Evolutionary conservation across 2,113 vertebrate species (phyloP), one percentile per base, ranked within the genome.

Genomic region (Cololabis saira): DNA sequence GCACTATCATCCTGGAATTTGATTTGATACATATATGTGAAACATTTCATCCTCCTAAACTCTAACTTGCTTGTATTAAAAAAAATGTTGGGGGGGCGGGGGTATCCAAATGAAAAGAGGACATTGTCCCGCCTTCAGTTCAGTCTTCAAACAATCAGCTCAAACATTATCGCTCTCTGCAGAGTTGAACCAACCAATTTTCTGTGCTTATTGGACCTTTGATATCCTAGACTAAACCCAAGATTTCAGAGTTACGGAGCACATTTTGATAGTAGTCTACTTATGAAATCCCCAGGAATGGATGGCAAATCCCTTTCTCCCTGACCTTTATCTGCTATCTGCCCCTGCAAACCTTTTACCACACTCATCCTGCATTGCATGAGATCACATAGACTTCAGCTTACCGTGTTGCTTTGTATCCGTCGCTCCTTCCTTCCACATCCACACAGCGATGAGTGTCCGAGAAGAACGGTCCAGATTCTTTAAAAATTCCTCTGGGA

Each of bases 251-350:
- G 12, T 78, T 70, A 45, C 61, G 52, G 49, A 61, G 40, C 55
- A 61, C 71, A 71, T 62, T 79, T 68, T 55, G 17, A 71, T 71
- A 59, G 53, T 49, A 59, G 68, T 83, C 71, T 75, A 60, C 79
- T 78, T 86, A 81, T 76, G 76, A 86, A 87, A 87, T 80, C 78
- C 80, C 73, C 67, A 64, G 13, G 50, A 82, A 84, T 67, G 51
- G 74, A 74, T 43, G 59, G 61, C 61, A 84, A 89, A 86, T 87
- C 77, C 76, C 27, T 48, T 84, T 81, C 41, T 1, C 67, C 78
- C 74, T 55, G 76, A 85, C 69, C 78, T 82, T 27, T 73, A 84
- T 88, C 78, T 71, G 60, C 82, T 80, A 74, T 79, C 43, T 79
- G 69, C 70, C 74, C 72, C 24, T 37, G 66, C 54, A 59, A 78